These are phyloP conservation scores for Polyommatus iphigenia DNA, from an alignment of 2,888 invertebrate genomes.

Conservation along the genomic window DNA sequence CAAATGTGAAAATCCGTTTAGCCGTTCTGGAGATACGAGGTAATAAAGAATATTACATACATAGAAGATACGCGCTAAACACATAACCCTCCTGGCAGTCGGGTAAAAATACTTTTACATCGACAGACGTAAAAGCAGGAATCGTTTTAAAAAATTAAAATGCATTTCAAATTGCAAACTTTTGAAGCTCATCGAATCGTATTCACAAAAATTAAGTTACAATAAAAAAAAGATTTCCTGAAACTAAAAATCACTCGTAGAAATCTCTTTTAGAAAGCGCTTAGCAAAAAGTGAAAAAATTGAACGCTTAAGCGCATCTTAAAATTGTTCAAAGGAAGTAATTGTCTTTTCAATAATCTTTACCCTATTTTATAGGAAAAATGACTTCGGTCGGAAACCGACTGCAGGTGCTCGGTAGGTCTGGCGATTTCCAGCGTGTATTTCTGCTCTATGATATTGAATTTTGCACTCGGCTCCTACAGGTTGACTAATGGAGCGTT, in stretches of 20 bases:
- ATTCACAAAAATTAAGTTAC: not conserved
- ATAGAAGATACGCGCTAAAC: too few relatives aligned
- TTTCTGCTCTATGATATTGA: constrained; percentile 29
- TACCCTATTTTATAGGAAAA: constrained; percentile 13
- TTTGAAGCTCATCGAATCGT: not conserved
- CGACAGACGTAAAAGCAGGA: not conserved
- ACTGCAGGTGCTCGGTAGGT: not conserved
- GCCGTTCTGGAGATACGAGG: too few relatives aligned
- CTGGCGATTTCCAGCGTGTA: not conserved
- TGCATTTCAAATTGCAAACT: constrained; percentile 22
- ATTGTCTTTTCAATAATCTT: constrained; percentile 30
- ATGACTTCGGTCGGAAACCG: not conserved
- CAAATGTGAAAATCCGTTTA: too few relatives aligned
- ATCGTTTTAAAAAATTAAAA: not conserved
- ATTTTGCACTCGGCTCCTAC: constrained; percentile 26
- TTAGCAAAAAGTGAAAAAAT: constrained; percentile 25
- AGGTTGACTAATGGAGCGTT: constrained; percentile 29
- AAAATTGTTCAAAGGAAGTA: constrained; percentile 30
- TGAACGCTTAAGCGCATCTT: constrained; percentile 21
- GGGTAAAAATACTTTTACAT: too few relatives aligned
- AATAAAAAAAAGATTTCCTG: constrained; percentile 12
- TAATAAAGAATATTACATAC: too few relatives aligned
- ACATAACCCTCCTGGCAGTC: too few relatives aligned
- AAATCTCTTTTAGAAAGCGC: constrained; percentile 20
- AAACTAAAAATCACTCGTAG: constrained; percentile 24